Conservation (phyloP, 2,888 invertebrate genomes). For the Hypolimnas misippus region DNA sequence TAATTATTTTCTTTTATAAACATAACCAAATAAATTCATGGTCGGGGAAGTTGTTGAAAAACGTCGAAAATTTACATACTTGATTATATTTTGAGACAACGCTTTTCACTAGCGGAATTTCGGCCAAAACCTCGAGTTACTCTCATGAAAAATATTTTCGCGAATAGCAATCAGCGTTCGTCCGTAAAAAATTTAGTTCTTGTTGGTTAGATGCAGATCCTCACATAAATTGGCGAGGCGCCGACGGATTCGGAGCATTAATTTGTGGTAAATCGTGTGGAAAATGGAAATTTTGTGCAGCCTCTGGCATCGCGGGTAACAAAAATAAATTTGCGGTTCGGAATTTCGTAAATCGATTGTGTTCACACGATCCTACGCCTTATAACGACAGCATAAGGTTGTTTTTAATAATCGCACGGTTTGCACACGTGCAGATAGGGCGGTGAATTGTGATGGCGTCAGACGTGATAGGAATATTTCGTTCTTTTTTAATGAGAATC, state of each 20-base stretch:
- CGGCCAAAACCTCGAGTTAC: background rate
- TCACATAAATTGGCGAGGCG: slow-evolving; percentile 75
- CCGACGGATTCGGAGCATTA: slow-evolving; percentile 78
- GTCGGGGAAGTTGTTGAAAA: too few relatives aligned
- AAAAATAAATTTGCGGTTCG: slow-evolving; percentile 52
- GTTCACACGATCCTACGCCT: slow-evolving; percentile 43
- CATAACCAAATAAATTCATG: background rate
- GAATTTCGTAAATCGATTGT: slow-evolving; percentile 27
- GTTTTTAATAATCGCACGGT: slow-evolving; percentile 33
- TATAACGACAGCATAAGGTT: slow-evolving; percentile 46
- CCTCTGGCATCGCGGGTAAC: slow-evolving; percentile 64
- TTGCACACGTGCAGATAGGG: slow-evolving; percentile 36
- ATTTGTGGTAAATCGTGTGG: slow-evolving; percentile 82
- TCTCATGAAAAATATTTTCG: slow-evolving; percentile 37
- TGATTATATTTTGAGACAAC: background rate
- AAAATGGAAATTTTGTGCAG: slow-evolving; percentile 84
- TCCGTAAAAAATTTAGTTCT: slow-evolving; percentile 59
- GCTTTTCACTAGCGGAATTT: background rate
- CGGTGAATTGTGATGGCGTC: slow-evolving; percentile 48
- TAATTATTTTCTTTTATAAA: background rate
- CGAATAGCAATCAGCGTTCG: slow-evolving; percentile 57
- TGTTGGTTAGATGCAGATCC: slow-evolving; percentile 74
- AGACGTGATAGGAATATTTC: slow-evolving; percentile 70
- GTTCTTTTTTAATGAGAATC: slow-evolving; percentile 56
- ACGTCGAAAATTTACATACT: background rate